A percentile compares a stretch with the other conserved stretches of the same genome.
These are phyloP conservation scores for Philotrypesis tridentata DNA, from an alignment of 1,140 invertebrate genomes.

Conservation along the genomic window DNA sequence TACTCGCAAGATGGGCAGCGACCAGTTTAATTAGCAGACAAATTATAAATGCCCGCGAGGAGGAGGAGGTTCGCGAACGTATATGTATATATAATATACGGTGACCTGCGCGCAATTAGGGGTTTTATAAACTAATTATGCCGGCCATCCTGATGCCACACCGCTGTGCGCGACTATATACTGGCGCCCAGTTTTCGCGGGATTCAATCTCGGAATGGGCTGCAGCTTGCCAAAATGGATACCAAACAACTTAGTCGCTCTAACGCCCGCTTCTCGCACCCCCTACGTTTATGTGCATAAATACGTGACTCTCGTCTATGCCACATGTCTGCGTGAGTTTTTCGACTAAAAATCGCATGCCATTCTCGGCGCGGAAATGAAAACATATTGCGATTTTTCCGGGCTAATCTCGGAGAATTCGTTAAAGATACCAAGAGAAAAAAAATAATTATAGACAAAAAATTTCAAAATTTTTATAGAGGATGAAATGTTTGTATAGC, in stretches of 20 bases:
- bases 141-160: conserved; percentile 29
- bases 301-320: no score
- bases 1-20: not conserved
- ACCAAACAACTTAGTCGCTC: conserved; percentile 58
- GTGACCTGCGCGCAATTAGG: conserved; percentile 63
- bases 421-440: no score
- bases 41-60: conserved; percentile 62
- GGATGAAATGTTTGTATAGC: no score
- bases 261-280: not conserved
- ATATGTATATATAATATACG: not conserved
- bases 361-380: no score
- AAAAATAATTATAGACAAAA: no score
- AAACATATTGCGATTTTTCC: no score
- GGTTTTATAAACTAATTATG: conserved; percentile 70
- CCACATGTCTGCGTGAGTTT: no score
- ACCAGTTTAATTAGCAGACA: conserved; percentile 66
- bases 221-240: conserved; percentile 54
- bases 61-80: not conserved
- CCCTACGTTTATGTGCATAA: not conserved
- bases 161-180: not conserved
- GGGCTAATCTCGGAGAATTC: no score
- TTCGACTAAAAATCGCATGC: no score
- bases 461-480: no score
- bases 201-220: conserved; percentile 65
- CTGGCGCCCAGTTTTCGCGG: conserved; percentile 58